Conservation (phyloP, 2,113 vertebrate species). For the Morone chrysops region DNA sequence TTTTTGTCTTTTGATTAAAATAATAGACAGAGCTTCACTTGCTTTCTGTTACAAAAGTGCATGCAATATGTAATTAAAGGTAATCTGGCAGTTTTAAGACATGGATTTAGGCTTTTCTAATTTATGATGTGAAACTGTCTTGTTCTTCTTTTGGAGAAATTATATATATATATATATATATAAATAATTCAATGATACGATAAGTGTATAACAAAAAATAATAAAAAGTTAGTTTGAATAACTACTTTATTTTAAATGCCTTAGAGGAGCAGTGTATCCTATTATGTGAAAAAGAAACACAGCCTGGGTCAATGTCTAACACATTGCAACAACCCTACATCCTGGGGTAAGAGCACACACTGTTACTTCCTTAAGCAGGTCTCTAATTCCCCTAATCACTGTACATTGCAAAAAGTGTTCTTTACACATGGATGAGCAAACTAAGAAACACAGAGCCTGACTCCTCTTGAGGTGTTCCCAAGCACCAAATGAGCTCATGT, state of each 20-base stretch:
- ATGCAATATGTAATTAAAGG: neutral
- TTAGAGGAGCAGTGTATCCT: neutral
- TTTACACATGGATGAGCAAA: conserved; percentile 45
- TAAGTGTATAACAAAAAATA: neutral
- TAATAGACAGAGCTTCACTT: neutral
- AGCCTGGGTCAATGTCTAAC: neutral
- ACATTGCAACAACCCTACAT: conserved; percentile 1
- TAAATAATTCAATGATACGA: neutral
- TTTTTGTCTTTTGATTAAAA: too few species aligned
- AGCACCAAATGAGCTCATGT: conserved; percentile 7
- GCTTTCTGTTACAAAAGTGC: neutral
- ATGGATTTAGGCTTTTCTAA: neutral
- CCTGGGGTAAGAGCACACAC: conserved; percentile 5
- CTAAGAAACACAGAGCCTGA: conserved; percentile 30
- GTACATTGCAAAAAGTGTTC: conserved; percentile 47
- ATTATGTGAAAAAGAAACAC: conserved; percentile 15
- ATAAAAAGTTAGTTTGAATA: neutral
- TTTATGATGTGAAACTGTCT: neutral
- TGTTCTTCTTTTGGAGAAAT: neutral
- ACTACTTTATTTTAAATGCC: neutral
- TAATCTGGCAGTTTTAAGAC: neutral
- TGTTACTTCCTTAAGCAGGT: conserved; percentile 42
- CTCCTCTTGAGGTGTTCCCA: conserved; percentile 28
- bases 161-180: neutral
- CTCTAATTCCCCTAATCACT: conserved; percentile 54